Percentiles rank a stretch among this genome's conserved stretches.
Evolutionary conservation across 1,140 invertebrate species (phyloP).

Genomic region (Liolophura sinensis): DNA sequence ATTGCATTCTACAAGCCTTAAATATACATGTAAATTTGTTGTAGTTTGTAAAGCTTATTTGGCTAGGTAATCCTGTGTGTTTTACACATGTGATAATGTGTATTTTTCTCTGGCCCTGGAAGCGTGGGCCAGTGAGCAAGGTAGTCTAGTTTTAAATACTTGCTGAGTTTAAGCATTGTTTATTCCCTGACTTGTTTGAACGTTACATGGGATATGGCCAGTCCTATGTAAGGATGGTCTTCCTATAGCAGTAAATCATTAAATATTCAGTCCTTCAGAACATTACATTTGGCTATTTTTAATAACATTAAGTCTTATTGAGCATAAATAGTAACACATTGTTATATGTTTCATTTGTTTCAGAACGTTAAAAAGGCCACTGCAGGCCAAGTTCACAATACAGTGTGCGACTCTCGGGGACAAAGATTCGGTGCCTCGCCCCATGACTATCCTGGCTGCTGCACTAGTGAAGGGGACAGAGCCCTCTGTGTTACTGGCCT

Average conservation of each 20-base stretch:
- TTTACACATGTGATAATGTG: too few species aligned
- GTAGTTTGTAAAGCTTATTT: background rate
- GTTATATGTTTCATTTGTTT: conserved; percentile 7
- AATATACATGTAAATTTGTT: too few species aligned
- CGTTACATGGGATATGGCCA: too few species aligned
- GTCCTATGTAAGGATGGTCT: too few species aligned
- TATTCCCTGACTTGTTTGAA: background rate
- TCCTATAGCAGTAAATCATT: too few species aligned
- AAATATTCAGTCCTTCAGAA: background rate
- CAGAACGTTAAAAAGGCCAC: conserved; percentile 47
- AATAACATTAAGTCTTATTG: background rate
- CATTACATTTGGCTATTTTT: background rate
- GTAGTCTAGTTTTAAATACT: background rate
- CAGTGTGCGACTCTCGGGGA: conserved; percentile 34
- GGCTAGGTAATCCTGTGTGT: too few species aligned
- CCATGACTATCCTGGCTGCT: conserved; percentile 42
- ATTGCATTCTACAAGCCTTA: too few species aligned
- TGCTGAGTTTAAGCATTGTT: background rate
- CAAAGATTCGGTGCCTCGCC: conserved; percentile 27
- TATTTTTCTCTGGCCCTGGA: too few species aligned
- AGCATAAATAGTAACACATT: background rate
- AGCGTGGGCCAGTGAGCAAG: background rate
- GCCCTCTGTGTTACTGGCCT: conserved; percentile 31
- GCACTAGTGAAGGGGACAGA: conserved; percentile 24
- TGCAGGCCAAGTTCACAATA: conserved; percentile 44